These are phyloP conservation scores for Dufourea novaeangliae DNA, from an alignment of 1,140 invertebrate genomes.

Conservation along the genomic window DNA sequence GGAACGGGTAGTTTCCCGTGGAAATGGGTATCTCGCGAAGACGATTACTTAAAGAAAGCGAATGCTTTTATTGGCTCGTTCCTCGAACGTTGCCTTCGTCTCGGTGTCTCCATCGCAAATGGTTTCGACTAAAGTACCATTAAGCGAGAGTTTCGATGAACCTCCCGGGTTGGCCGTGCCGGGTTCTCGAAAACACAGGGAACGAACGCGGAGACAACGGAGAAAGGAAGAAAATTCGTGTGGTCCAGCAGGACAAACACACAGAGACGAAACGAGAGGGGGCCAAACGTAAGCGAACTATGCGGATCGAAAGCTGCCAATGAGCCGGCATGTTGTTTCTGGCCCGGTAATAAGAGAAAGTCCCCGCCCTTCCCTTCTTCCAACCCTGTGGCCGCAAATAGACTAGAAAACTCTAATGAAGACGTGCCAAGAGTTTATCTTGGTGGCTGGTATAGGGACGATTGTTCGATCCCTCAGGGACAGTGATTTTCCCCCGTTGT, in stretches of 20 bases:
- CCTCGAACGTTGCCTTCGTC: conserved; percentile 12
- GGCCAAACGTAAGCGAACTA: conserved; percentile 24
- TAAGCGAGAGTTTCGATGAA: conserved; percentile 27
- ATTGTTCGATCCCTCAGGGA: conserved; percentile 62
- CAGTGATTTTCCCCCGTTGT: conserved; percentile 50
- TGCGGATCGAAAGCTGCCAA: conserved; percentile 37
- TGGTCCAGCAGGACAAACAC: conserved; percentile 27
- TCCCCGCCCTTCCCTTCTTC: conserved; percentile 6
- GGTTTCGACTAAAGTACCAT: conserved; percentile 42
- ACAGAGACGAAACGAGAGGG: background rate
- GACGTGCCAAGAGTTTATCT: conserved; percentile 71
- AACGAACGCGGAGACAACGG: background rate
- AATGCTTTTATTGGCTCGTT: conserved; percentile 57
- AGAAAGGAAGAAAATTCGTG: conserved; percentile 35
- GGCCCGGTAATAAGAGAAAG: conserved; percentile 62
- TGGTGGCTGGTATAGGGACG: conserved; percentile 54
- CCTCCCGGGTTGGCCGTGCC: background rate
- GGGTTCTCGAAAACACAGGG: conserved; percentile 32
- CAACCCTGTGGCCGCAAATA: conserved; percentile 61
- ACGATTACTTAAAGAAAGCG: conserved; percentile 49
- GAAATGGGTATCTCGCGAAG: conserved; percentile 18
- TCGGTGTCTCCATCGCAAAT: conserved; percentile 35
- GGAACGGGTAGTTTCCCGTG: background rate
- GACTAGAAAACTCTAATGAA: conserved; percentile 72
- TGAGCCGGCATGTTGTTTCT: conserved; percentile 62